Percentiles rank a stretch among this genome's conserved stretches.
Evolutionary conservation across 2,888 invertebrate species (phyloP).

Genomic region (Hanleya hanleyi): DNA sequence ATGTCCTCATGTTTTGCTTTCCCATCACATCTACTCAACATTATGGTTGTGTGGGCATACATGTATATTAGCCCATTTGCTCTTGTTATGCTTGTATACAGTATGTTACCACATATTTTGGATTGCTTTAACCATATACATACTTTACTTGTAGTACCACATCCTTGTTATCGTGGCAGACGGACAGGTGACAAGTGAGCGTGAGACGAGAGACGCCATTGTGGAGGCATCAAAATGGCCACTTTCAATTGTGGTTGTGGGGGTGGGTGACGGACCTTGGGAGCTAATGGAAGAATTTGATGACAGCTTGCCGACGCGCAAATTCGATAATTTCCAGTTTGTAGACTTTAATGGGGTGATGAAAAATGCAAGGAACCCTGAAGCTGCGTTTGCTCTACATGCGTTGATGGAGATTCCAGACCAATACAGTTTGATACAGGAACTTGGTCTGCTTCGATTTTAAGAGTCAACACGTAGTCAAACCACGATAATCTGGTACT

Average conservation of each 20-base stretch:
- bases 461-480: too few relatives aligned
- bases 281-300: slow-evolving; percentile 76
- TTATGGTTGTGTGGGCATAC: too few relatives aligned
- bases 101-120: too few relatives aligned
- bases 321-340: slow-evolving; percentile 77
- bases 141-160: slow-evolving; percentile 75
- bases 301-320: slow-evolving; percentile 74
- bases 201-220: slow-evolving; percentile 74
- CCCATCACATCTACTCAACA: too few relatives aligned
- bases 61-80: too few relatives aligned
- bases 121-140: too few relatives aligned
- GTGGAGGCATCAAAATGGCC: slow-evolving; percentile 75
- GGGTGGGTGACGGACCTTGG: slow-evolving; percentile 77
- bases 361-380: slow-evolving; percentile 55
- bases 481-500: too few relatives aligned
- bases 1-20: too few relatives aligned
- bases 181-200: slow-evolving; percentile 76
- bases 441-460: slow-evolving; percentile 54
- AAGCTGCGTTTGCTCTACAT: slow-evolving; percentile 75
- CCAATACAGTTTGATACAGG: slow-evolving; percentile 71
- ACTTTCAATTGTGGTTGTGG: slow-evolving; percentile 75
- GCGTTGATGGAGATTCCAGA: slow-evolving; percentile 76
- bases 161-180: slow-evolving; percentile 76
- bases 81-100: too few relatives aligned
- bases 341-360: slow-evolving; percentile 74